Evolutionary conservation across 1,140 invertebrate genomes (phyloP).

Genomic region (Drosophila santomea): DNA sequence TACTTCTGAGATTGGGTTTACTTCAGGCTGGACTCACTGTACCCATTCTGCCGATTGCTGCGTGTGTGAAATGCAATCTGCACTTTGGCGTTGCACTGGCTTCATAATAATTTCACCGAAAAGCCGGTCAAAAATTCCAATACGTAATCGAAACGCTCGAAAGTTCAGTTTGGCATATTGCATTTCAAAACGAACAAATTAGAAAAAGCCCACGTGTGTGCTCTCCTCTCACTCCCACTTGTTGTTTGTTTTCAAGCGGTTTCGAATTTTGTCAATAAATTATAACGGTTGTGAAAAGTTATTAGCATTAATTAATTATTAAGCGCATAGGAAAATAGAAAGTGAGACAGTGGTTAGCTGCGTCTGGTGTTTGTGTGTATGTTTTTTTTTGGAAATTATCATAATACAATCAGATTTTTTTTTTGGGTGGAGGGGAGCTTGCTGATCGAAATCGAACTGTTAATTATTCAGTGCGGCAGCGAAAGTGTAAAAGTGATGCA

Average conservation of each 20-base stretch:
- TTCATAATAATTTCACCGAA: slow-evolving; percentile 48
- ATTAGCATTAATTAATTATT: slow-evolving; percentile 84
- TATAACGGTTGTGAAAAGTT: slow-evolving; percentile 82
- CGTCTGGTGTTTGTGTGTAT: not conserved
- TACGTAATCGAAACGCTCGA: slow-evolving; percentile 41
- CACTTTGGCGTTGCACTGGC: not conserved
- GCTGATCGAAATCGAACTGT: slow-evolving; percentile 42
- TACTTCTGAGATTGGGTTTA: not conserved
- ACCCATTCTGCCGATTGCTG: not conserved
- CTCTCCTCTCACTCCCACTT: slow-evolving; percentile 6
- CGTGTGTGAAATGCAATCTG: not conserved
- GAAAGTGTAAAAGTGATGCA: slow-evolving; percentile 59
- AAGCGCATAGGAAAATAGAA: slow-evolving; percentile 81
- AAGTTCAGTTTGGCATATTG: slow-evolving; percentile 45
- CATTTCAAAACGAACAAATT: slow-evolving; percentile 26
- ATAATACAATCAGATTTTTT: slow-evolving; percentile 40
- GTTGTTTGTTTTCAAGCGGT: slow-evolving; percentile 48
- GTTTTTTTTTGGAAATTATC: slow-evolving; percentile 57
- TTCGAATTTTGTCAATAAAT: slow-evolving; percentile 79
- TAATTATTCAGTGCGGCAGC: slow-evolving; percentile 68
- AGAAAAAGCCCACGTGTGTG: slow-evolving; percentile 25
- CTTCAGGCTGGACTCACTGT: not conserved
- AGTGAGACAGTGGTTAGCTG: slow-evolving; percentile 41
- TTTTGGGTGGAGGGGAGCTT: not conserved
- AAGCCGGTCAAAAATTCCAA: slow-evolving; percentile 45